A percentile compares a stretch with the other conserved stretches of the same genome.
Evolutionary conservation across 2,113 vertebrate species (phyloP).

Genomic region (Pitta sordida): DNA sequence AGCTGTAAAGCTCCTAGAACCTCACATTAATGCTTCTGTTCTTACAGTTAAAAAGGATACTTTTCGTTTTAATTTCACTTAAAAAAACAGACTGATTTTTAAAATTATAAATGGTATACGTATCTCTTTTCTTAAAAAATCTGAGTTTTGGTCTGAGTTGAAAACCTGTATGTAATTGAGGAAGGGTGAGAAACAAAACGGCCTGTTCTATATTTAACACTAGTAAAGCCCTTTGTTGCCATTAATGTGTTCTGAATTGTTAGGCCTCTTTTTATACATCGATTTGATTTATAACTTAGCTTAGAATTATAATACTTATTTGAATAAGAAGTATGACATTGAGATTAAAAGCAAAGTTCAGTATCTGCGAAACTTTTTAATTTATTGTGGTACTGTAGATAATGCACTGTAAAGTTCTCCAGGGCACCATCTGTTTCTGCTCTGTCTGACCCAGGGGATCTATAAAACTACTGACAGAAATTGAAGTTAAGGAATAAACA

Average conservation of each 20-base stretch:
- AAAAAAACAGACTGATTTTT: neutral
- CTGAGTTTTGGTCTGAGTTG: slow-evolving; percentile 26
- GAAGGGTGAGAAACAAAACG: neutral
- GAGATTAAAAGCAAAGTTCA: slow-evolving; percentile 43
- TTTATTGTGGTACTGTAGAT: slow-evolving; percentile 13
- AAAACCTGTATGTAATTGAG: neutral
- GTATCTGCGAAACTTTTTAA: neutral
- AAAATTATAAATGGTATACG: neutral
- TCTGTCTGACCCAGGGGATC: slow-evolving; percentile 55
- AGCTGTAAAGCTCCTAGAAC: neutral
- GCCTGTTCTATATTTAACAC: slow-evolving; percentile 28
- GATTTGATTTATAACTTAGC: neutral
- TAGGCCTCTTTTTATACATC: neutral
- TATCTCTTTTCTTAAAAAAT: slow-evolving; percentile 17
- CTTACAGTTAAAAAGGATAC: neutral
- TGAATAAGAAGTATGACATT: slow-evolving; percentile 11
- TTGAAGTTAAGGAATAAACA: slow-evolving; percentile 64
- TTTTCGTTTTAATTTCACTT: neutral
- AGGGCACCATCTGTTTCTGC: slow-evolving; percentile 68
- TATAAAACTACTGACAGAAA: slow-evolving; percentile 72
- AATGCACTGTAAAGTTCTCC: slow-evolving; percentile 9
- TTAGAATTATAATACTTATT: slow-evolving; percentile 16
- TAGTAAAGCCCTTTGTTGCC: neutral
- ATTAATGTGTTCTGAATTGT: neutral
- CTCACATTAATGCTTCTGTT: neutral